A percentile compares a stretch with the other conserved stretches of the same genome.
Conservation (phyloP, 2,888 invertebrate species). For the Fragum sueziense region DNA sequence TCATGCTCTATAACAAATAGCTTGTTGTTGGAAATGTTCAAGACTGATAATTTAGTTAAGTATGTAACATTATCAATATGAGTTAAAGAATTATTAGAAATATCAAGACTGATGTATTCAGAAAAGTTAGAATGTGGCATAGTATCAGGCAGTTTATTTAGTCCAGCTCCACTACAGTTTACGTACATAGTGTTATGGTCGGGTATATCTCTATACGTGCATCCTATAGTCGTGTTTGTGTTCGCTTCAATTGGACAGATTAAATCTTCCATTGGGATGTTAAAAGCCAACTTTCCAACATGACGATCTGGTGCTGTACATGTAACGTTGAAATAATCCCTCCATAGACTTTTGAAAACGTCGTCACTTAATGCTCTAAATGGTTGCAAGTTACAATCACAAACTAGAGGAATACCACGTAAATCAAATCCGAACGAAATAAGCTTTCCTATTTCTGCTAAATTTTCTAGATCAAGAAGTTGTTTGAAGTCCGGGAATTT, state of each 20-base stretch:
- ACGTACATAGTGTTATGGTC: conserved; percentile 27
- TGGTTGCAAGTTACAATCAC: conserved; percentile 51
- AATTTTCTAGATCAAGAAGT: conserved; percentile 24
- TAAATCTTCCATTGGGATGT: not conserved
- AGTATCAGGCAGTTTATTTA: not conserved
- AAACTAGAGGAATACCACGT: conserved; percentile 30
- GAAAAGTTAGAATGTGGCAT: conserved; percentile 38
- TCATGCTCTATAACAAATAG: conserved; percentile 12
- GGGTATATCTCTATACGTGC: conserved; percentile 36
- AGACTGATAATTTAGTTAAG: conserved; percentile 9
- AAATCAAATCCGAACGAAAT: conserved; percentile 47
- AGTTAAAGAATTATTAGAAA: conserved; percentile 28
- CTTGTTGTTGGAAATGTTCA: conserved; percentile 36
- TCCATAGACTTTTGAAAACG: conserved; percentile 36
- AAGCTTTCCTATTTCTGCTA: conserved; percentile 38
- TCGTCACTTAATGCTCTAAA: conserved; percentile 31
- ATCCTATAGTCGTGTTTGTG: conserved; percentile 18
- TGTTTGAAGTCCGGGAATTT: conserved; percentile 43
- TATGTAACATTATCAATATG: conserved; percentile 23
- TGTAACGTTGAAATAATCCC: conserved; percentile 36
- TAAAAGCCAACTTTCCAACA: not conserved
- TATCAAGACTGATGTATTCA: conserved; percentile 22
- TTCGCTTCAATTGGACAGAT: conserved; percentile 17
- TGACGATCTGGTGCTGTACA: conserved; percentile 35
- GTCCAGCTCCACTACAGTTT: conserved; percentile 10